A percentile compares a stretch with the other conserved stretches of the same genome.
Conservation (phyloP, 1,140 invertebrate genomes). For the Drosophila tsacasi region DNA sequence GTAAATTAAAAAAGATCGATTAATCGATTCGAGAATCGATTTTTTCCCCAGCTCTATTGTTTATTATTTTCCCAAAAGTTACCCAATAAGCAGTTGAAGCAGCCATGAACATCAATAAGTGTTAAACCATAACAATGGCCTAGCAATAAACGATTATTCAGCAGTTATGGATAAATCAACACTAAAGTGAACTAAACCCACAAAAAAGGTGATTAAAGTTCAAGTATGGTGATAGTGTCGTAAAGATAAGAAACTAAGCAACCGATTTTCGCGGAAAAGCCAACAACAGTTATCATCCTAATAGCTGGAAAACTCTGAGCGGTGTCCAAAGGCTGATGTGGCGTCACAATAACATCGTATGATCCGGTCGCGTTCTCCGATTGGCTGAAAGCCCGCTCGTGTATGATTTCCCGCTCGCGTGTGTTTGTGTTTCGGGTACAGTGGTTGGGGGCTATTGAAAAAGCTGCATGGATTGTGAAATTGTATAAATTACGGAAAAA, state of each 20-base stretch:
- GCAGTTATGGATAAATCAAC: conserved; percentile 22
- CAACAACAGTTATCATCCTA: conserved; percentile 1
- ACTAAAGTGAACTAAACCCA: conserved; percentile 9
- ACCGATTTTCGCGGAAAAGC: conserved; percentile 1
- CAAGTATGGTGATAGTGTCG: not conserved
- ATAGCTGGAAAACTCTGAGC: conserved; percentile 10
- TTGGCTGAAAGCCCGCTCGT: conserved; percentile 57
- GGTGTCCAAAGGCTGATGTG: conserved; percentile 32
- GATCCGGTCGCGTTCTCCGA: conserved; percentile 67
- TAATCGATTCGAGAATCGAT: too few species aligned
- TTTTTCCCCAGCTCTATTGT: too few species aligned
- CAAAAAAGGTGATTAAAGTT: conserved; percentile 25
- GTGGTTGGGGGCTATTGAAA: conserved; percentile 10
- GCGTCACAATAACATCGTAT: conserved; percentile 67
- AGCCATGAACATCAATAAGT: conserved; percentile 13
- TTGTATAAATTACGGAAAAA: not conserved
- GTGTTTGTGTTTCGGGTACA: conserved; percentile 35
- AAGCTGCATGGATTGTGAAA: not conserved
- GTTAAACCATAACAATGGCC: not conserved
- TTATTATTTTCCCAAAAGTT: conserved; percentile 19
- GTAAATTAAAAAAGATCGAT: too few species aligned
- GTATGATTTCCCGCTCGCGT: conserved; percentile 44
- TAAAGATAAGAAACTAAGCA: not conserved
- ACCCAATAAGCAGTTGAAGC: not conserved
- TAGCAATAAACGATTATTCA: not conserved